Percentiles rank a stretch among this genome's conserved stretches.
Conservation (phyloP, 2,113 vertebrate species). For the Callaeas wilsoni region DNA sequence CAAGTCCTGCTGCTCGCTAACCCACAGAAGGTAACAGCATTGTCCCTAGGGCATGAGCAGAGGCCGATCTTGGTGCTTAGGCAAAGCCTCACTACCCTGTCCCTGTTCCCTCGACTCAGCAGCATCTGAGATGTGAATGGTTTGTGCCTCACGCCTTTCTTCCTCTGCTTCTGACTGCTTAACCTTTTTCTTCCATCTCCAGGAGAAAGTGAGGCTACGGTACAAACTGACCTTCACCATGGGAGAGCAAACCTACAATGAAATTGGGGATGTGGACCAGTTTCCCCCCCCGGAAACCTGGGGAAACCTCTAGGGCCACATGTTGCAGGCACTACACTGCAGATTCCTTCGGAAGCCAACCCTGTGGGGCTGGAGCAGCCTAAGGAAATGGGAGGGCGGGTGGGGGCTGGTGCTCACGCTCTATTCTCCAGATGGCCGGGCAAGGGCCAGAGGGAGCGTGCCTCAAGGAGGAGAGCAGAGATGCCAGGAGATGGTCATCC, state of each 20-base stretch:
- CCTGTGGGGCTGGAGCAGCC: neutral
- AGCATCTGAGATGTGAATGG: neutral
- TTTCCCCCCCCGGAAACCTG: conserved; percentile 91
- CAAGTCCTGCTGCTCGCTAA: conserved; percentile 95
- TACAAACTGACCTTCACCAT: conserved; percentile 93
- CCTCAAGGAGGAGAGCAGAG: conserved; percentile 15
- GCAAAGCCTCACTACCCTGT: neutral
- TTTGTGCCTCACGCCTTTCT: neutral
- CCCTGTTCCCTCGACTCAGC: neutral
- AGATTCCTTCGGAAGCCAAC: neutral
- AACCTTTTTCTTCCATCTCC: neutral
- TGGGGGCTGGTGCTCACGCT: neutral
- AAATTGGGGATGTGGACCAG: conserved; percentile 92
- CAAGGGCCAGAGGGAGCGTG: neutral
- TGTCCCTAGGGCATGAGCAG: accelerated
- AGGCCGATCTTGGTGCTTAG: neutral
- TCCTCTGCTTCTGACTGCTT: neutral
- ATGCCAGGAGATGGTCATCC: neutral
- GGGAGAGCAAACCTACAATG: conserved; percentile 85
- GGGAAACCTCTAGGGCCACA: conserved; percentile 81
- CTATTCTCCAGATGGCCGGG: neutral
- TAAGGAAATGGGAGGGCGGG: neutral
- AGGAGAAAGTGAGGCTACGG: conserved; percentile 96
- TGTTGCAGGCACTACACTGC: neutral
- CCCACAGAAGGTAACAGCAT: conserved; percentile 85